Conservation (phyloP, 37 sponge, comb jelly and placozoan genomes). For the Aphrocallistes beatrix region DNA sequence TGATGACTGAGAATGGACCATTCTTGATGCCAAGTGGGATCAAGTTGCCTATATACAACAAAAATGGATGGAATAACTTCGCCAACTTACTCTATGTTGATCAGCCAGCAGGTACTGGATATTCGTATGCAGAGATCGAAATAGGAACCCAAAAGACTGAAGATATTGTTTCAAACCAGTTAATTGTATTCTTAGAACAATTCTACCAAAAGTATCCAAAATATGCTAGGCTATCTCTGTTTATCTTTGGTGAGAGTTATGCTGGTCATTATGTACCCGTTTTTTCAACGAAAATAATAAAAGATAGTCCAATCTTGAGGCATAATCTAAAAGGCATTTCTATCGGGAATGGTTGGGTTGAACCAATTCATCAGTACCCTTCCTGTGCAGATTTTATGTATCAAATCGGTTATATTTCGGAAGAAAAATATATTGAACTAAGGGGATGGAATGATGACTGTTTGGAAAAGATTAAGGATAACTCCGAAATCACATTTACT, state of each 20-base stretch:
- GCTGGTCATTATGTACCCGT: conserved; percentile 89
- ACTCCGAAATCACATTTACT: not conserved
- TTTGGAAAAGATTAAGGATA: conserved; percentile 23
- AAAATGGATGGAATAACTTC: conserved; percentile 42
- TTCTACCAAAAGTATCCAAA: conserved; percentile 39
- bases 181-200: conserved; percentile 23
- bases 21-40: conserved; percentile 31
- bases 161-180: conserved; percentile 22
- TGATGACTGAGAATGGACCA: conserved; percentile 45
- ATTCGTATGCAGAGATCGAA: conserved; percentile 29
- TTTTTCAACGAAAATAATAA: conserved; percentile 57
- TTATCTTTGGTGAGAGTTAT: conserved; percentile 54
- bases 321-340: conserved; percentile 73
- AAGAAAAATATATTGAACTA: conserved; percentile 28
- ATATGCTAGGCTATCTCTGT: conserved; percentile 28
- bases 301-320: conserved; percentile 53
- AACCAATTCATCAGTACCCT: conserved; percentile 54
- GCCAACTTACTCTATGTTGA: conserved; percentile 45
- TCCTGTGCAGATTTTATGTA: conserved; percentile 38
- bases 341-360: conserved; percentile 91
- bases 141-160: conserved; percentile 25
- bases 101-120: conserved; percentile 43
- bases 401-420: conserved; percentile 32
- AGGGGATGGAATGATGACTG: conserved; percentile 47
- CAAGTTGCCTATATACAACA: conserved; percentile 21